Conservation (phyloP, 2,888 invertebrate species). For the Cheiracanthium punctorium region DNA sequence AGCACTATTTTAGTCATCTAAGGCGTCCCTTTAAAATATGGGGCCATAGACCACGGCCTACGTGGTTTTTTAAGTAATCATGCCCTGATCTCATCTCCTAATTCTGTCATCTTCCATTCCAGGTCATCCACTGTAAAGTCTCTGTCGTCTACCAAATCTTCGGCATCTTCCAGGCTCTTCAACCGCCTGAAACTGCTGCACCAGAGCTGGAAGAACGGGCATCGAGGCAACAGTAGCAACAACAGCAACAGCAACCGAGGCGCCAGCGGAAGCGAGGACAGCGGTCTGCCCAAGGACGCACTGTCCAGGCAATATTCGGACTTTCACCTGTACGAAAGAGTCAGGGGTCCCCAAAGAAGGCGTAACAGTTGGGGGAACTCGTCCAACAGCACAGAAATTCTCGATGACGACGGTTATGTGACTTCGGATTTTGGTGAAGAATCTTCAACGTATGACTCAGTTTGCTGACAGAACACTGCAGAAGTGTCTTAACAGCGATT, state of each 20-base stretch:
- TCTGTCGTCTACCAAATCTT: slow-evolving; percentile 61
- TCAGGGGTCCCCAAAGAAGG: slow-evolving; percentile 29
- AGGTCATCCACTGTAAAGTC: slow-evolving; percentile 65
- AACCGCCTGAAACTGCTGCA: slow-evolving; percentile 53
- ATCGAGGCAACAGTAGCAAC: slow-evolving; percentile 17
- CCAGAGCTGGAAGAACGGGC: slow-evolving; percentile 58
- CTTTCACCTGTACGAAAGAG: slow-evolving; percentile 63
- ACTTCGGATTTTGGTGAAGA: slow-evolving; percentile 63
- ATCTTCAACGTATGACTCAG: slow-evolving; percentile 64
- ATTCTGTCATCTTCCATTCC: not conserved
- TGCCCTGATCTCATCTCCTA: too few relatives aligned
- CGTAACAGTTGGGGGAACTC: slow-evolving; percentile 54
- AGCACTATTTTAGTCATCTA: too few relatives aligned
- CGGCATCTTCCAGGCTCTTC: slow-evolving; percentile 62
- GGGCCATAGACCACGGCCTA: too few relatives aligned
- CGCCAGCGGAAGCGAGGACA: slow-evolving; percentile 32
- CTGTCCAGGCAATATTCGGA: slow-evolving; percentile 19
- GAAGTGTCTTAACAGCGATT: not conserved
- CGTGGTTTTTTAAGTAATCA: too few relatives aligned
- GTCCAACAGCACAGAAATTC: slow-evolving; percentile 62
- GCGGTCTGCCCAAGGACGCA: slow-evolving; percentile 24
- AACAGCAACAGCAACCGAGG: slow-evolving; percentile 17
- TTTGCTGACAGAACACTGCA: slow-evolving; percentile 43
- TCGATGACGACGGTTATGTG: slow-evolving; percentile 66
- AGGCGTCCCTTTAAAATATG: too few relatives aligned